Base-by-base conservation (phyloP, 2,797 vertebrate species). In the Botia kubotai region DNA sequence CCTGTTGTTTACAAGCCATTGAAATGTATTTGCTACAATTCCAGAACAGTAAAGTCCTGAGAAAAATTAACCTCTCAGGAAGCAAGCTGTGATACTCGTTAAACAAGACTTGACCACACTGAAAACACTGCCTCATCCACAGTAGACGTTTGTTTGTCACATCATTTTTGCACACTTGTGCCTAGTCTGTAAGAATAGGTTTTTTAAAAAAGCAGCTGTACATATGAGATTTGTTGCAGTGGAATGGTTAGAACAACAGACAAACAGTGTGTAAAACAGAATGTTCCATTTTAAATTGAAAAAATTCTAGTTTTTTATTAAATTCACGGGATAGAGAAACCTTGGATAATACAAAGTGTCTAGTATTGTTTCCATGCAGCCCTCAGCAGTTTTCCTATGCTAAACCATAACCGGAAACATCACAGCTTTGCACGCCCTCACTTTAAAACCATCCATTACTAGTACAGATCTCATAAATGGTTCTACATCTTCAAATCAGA, bases 81-180 rank as follows among this genome's bases (percentile, higher is more conserved):
- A 65, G 89, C 86, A 90, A 92, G 91, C 88, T 83, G 85, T 82
- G 79, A 78, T 85, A 86, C 89, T 89, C 21, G 87, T 93, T 93
- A 91, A 91, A 91, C 86, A 84, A 87, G 88, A 90, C 87, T 89
- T 88, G 91, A 93, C 93, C 92, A 88, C 91, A 91, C 83, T 84
- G 85, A 90, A 92, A 94, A 93, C 89, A 89, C 87, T 89, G 88
- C 81, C 85, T 84, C 84, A 88, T 93, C 88, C 89, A 92, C 92
- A 93, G 92, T 92, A 94, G 93, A 93, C 93, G 89, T 93, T 94
- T 94, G 92, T 91, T 92, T 93, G 90, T 89, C 71, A 60, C 85
- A 55, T 81, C 39, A 83, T 90, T 87, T 91, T 88, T 87, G 85
- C 87, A 87, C 83, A 86, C 84, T 87, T 90, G 86, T 82, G 71